Evolutionary conservation across 2,888 invertebrate species (phyloP).

Genomic region (Acanthococcus lagerstroemiae): DNA sequence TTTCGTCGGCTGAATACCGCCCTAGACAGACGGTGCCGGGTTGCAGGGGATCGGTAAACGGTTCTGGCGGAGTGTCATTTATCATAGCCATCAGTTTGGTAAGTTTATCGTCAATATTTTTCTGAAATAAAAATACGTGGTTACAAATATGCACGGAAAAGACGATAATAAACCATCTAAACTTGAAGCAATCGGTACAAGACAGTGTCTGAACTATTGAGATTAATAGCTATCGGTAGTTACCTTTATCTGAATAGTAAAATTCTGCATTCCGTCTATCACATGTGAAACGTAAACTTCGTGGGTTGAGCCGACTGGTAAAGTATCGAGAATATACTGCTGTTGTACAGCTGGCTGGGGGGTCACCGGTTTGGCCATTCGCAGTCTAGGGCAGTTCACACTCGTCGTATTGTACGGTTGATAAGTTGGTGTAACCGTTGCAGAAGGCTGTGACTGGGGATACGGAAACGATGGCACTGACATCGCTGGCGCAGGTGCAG

Average conservation of each 20-base stretch:
- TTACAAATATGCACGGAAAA: not conserved
- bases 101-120: constrained; percentile 47
- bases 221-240: constrained; percentile 37
- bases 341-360: not conserved
- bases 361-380: not conserved
- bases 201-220: not conserved
- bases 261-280: constrained; percentile 67
- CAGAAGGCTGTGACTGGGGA: not conserved
- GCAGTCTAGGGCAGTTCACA: not conserved
- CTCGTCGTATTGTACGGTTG: not conserved
- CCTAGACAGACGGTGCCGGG: constrained; percentile 70
- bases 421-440: not conserved
- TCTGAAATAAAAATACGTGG: constrained; percentile 28
- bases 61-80: constrained; percentile 40
- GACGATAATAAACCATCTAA: not conserved
- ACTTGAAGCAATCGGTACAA: not conserved
- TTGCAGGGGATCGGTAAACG: constrained; percentile 56
- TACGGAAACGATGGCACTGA: not conserved
- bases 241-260: constrained; percentile 60
- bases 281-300: constrained; percentile 64
- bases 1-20: constrained; percentile 56
- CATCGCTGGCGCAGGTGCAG: not conserved
- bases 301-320: constrained; percentile 51
- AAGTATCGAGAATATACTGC: constrained; percentile 31
- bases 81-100: constrained; percentile 55